Conservation (phyloP, 2,113 vertebrate species). For the Mixornis gularis region DNA sequence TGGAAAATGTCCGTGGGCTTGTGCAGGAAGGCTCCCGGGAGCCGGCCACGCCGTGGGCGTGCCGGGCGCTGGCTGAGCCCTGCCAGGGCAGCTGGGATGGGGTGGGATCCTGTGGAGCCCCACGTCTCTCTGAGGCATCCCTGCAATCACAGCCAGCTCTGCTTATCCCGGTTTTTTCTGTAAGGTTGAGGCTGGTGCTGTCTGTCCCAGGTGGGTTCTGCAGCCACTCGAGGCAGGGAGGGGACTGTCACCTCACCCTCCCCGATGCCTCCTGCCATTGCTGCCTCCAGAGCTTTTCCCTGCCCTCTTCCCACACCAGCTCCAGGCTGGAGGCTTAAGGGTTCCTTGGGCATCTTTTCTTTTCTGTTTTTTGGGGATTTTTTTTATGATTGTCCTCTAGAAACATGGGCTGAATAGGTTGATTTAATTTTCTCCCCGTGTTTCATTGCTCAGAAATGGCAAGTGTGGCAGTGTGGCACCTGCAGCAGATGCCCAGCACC, state of each 20-base stretch:
- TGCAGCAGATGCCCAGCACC: neutral
- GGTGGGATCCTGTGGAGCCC: neutral
- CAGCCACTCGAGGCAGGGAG: fast-evolving
- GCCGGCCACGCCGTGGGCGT: neutral
- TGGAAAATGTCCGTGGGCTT: conserved; percentile 7
- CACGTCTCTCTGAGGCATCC: fast-evolving
- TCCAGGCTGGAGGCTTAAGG: neutral
- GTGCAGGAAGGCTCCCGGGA: neutral
- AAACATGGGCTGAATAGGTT: neutral
- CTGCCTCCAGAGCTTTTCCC: neutral
- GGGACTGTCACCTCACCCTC: neutral
- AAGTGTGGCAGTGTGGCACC: neutral
- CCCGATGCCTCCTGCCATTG: fast-evolving
- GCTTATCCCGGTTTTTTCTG: neutral
- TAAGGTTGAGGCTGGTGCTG: neutral
- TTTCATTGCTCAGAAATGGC: neutral
- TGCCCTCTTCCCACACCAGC: neutral
- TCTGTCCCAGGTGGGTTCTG: neutral
- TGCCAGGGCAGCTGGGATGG: neutral
- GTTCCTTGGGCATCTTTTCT: neutral
- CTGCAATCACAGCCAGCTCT: neutral
- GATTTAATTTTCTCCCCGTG: neutral
- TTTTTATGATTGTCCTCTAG: neutral
- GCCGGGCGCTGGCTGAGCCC: neutral
- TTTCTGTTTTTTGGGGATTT: fast-evolving